Percentiles rank a stretch among this genome's conserved stretches.
phyloP scores from a whole-genome alignment of 1,140 invertebrate genomes.

The Pararge aegeria region DNA sequence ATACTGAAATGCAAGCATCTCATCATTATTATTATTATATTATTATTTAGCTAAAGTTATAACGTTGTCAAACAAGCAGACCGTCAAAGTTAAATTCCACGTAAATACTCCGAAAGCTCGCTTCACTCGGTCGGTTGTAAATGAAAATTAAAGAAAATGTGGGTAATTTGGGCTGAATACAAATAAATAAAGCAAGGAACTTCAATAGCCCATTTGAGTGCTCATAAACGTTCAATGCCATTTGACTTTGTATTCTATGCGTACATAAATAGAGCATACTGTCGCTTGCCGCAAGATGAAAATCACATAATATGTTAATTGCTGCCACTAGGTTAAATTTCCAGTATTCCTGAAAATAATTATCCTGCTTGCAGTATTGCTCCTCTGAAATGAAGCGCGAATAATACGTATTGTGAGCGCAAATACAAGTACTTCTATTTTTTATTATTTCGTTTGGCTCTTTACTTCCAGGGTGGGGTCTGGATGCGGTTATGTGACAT shows the following conservation, averaged over 20 bases:
- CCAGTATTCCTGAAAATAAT: slow-evolving; percentile 25
- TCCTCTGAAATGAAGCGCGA: slow-evolving; percentile 20
- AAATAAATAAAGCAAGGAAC: slow-evolving; percentile 5
- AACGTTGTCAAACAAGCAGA: too few relatives aligned
- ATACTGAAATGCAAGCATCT: too few relatives aligned
- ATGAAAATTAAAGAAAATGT: too few relatives aligned
- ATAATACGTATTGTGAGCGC: slow-evolving; percentile 16
- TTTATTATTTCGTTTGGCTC: not conserved
- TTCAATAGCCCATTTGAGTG: slow-evolving; percentile 18
- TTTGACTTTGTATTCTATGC: slow-evolving; percentile 13
- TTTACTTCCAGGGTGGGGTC: not conserved
- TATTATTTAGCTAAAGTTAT: too few relatives aligned
- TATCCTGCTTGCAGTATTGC: slow-evolving; percentile 21
- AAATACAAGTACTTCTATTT: slow-evolving; percentile 3
- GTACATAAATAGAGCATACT: slow-evolving; percentile 2
- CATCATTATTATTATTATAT: too few relatives aligned
- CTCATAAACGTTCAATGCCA: slow-evolving; percentile 11
- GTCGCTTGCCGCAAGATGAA: slow-evolving; percentile 8
- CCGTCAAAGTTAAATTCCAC: too few relatives aligned
- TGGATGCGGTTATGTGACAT: not conserved
- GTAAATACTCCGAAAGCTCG: too few relatives aligned
- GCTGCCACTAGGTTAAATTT: slow-evolving; percentile 25
- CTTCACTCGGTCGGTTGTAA: too few relatives aligned
- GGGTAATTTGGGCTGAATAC: not conserved
- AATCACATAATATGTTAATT: slow-evolving; percentile 28